Conservation (phyloP, 2,797 vertebrate species). For the Ceryle rudis region DNA sequence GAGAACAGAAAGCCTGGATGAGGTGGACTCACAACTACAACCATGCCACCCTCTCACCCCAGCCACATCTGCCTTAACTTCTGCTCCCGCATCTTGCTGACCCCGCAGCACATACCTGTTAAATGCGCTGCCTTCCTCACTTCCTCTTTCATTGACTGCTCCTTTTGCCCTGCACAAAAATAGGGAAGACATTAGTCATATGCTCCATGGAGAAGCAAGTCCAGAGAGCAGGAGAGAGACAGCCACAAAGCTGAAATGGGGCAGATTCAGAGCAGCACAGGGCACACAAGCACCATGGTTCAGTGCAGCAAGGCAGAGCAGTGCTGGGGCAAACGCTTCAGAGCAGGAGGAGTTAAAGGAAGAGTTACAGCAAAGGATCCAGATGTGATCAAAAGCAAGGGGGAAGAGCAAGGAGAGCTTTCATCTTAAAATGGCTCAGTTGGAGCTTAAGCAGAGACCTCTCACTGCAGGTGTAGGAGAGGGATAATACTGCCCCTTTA, state of each 20-base stretch:
- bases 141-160: slow-evolving; percentile 1
- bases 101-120: slow-evolving; percentile 79
- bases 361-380: neutral
- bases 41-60: too few species aligned
- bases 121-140: slow-evolving; percentile 85
- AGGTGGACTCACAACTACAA: accelerated
- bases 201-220: neutral
- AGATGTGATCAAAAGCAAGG: neutral
- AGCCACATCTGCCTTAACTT: neutral
- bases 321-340: neutral
- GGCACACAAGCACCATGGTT: neutral
- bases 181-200: accelerated
- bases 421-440: neutral
- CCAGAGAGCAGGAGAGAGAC: neutral
- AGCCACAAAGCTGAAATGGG: neutral
- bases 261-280: neutral
- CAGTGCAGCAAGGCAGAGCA: accelerated
- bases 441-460: neutral
- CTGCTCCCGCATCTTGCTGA: neutral
- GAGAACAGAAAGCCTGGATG: neutral
- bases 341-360: neutral
- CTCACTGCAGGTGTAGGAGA: neutral
- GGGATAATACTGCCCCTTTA: neutral
- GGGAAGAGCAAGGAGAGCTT: neutral
- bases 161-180: slow-evolving; percentile 73